Evolutionary conservation across 1,140 invertebrate species (phyloP), one percentile per base, ranked within the genome.

Genomic region (Charaxes varanes): DNA sequence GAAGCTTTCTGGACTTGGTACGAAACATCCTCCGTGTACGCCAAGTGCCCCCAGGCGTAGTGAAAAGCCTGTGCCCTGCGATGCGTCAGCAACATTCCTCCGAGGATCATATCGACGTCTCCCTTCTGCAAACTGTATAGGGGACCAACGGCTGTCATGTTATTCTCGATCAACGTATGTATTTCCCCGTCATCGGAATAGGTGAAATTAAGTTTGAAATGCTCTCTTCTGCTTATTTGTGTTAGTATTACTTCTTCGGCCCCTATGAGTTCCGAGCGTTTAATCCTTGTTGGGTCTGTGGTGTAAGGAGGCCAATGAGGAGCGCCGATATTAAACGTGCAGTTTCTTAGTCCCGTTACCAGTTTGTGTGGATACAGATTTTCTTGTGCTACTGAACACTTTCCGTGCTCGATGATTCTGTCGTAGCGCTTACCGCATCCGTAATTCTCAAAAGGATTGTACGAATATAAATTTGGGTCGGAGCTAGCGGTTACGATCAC

Each of bases 391-490:
- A 0, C 7, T 23, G 28, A 21, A 32, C 59, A 62, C 37, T 49
- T 53, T 10, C 59, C 59, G 4, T 41, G 36, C 22, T 42, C 32
- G 12, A 56, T 53, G 4, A 62, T 38, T 16, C 33, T 35, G 3
- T 58, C 33, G 27, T 53, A 64, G 11, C 40, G 40, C 24, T 44
- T 30, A 5, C 57, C 61, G 8, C 71, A 76, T 3, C 49, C 52
- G 12, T 57, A 63, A 21, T 72, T 61, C 7, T 66, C 62, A 13
- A 57, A 72, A 5, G 66, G 59, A 42, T 76, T 64, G 11, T 70
- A 76, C 0, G 60, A 59, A 14, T 59, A 70, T 6, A 71, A 8
- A 1, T 56, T 8, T 2, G 47, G 41, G 10, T 63, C 35, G 3
- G 13, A 21, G 1, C 36, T 41, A 4, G 30, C 42, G 17, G 63